These are phyloP conservation scores for Scolopax rusticola DNA, from an alignment of 2,797 vertebrate species.

Conservation along the genomic window DNA sequence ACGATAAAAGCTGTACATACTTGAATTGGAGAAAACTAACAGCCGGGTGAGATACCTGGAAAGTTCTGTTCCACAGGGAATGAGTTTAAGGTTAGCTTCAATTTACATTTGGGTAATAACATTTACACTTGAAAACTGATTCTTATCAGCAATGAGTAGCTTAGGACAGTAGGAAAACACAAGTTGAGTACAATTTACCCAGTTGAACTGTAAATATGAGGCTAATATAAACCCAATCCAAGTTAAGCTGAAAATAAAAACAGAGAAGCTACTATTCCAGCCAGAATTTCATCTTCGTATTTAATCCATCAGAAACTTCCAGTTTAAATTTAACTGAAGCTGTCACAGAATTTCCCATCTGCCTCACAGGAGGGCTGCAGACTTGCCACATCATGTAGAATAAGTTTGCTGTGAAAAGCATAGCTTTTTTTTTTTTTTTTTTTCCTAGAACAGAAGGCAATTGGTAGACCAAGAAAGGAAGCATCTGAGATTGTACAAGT, in stretches of 20 bases:
- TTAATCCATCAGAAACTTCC: not conserved
- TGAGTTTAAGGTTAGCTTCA: not conserved
- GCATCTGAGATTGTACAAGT: not conserved
- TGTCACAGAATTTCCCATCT: slow-evolving; percentile 42
- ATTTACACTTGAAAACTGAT: not conserved
- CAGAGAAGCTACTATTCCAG: not conserved
- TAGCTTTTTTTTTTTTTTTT: not conserved
- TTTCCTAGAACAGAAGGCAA: not conserved
- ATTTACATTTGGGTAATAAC: not conserved
- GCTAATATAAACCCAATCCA: not conserved
- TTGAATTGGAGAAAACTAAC: not conserved
- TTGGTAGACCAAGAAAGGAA: not conserved
- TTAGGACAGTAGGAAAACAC: not conserved
- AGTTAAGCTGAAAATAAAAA: slow-evolving; percentile 32
- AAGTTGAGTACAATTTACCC: not conserved
- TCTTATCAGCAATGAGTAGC: not conserved
- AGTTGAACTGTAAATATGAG: slow-evolving; percentile 15
- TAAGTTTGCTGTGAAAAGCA: not conserved
- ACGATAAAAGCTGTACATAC: not conserved
- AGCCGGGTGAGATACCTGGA: not conserved
- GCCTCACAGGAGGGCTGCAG: not conserved
- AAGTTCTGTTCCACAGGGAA: not conserved
- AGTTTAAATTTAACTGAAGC: slow-evolving; percentile 23
- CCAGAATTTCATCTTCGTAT: slow-evolving; percentile 1
- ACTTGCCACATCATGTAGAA: not conserved